Base-by-base conservation (phyloP, 2,797 vertebrate genomes). In the Sebastes kiyomatsui region DNA sequence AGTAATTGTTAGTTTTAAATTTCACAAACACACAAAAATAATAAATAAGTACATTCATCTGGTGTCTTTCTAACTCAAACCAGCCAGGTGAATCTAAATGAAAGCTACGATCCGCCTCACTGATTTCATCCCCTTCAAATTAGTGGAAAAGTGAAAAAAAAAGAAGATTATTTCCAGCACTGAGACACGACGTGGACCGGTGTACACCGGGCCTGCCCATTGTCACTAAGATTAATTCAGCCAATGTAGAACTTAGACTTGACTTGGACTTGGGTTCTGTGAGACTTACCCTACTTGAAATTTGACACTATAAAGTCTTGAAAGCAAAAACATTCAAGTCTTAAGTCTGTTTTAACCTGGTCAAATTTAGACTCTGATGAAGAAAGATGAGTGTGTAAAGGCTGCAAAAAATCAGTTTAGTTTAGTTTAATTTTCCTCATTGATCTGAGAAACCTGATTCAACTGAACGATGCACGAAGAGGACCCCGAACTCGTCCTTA, bases 51-150 rank as follows among this genome's bases (percentile, higher is more conserved):
- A 4, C 11, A 35, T 18, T 77, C 77, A 67, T 67, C 61, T 86
- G 81, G 25, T 81, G 71, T 65, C 78, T 67, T 67, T 11, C 35
- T 58, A 7, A 6, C 58, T 62, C 3, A 27, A 65, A 70, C 2
- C 33, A 79, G 42, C n/a, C 52, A 25, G 38, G 73, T 74, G 74
- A 73, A 67, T 60, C 20, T 35, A 27, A 49, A 64, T 20, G 13
- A 58, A 87, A 49, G 7, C 67, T 38, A 16, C 5, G 42, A 79
- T 72, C 20, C 71, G 67, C 33, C 33, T 74, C 65, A 66, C 10
- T 42, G 52, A 72, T 59, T 78, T 72, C 42, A 65, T 30, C 56
- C 55, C 22, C 60, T 20, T 56, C 54, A 74, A 13, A 73, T 68
- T 2, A 46, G 27, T 23, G 38, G 10, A 38, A 73, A 65, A 49